Conservation (phyloP, 2,113 vertebrate genomes). For the Cynoglossus semilaevis region DNA sequence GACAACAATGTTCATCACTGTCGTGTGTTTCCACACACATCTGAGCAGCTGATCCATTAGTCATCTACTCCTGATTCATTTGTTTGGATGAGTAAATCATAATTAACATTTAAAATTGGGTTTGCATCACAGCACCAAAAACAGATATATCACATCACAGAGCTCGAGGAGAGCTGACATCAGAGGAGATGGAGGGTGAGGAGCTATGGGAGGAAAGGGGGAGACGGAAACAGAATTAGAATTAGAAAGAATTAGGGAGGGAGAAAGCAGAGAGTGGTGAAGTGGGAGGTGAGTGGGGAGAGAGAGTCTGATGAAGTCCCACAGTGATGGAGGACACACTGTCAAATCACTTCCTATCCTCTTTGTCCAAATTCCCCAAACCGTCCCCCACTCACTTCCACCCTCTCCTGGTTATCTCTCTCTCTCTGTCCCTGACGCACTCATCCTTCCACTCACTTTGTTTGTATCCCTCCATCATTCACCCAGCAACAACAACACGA, state of each 20-base stretch:
- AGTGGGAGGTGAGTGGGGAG: constrained; percentile 17
- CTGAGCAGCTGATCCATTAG: constrained; percentile 45
- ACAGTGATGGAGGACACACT: constrained; percentile 10
- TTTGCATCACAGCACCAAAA: constrained; percentile 37
- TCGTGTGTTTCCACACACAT: constrained; percentile 47
- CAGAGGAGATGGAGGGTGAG: not conserved
- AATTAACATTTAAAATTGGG: constrained; percentile 64
- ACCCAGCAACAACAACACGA: not conserved
- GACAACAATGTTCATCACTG: constrained; percentile 11
- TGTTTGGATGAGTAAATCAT: constrained; percentile 48
- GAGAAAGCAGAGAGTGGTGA: constrained; percentile 29
- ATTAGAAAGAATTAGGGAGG: constrained; percentile 38
- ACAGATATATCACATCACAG: constrained; percentile 45
- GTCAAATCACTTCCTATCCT: constrained; percentile 51
- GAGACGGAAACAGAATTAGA: constrained; percentile 5
- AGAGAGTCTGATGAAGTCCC: constrained; percentile 64
- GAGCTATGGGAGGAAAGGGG: not conserved
- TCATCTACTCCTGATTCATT: constrained; percentile 56
- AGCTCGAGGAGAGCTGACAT: constrained; percentile 30
- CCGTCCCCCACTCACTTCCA: constrained; percentile 35
- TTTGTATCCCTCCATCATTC: constrained; percentile 18
- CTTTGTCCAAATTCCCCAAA: constrained; percentile 51
- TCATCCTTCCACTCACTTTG: too few relatives aligned
- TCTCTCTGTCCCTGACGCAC: constrained; percentile 21
- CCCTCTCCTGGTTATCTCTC: constrained; percentile 34